Evolutionary conservation across 2,888 invertebrate genomes (phyloP), one percentile per base, ranked within the genome.

Genomic region (Cantharis nigra): DNA sequence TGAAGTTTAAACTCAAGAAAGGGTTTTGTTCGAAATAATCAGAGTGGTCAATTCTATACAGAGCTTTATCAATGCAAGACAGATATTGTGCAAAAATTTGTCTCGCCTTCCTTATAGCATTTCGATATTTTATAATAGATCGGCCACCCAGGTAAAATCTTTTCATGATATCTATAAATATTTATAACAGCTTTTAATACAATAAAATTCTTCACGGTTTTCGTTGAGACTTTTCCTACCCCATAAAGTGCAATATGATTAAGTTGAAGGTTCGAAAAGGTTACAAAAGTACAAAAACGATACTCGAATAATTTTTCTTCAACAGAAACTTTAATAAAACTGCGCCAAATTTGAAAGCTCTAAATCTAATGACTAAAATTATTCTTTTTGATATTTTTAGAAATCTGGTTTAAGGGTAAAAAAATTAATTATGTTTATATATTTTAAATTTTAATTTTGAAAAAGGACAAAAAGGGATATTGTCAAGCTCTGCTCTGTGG

Each of bases 131-230:
- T 65, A 75, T 72, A 69, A 73, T 67, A 69, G 72, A 23, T 30
- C n/a, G 78, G 67, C 79, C 78, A 78, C 79, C 79, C 78, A 78
- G 79, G 78, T 74, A 77, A 77, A 49, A 16, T 71, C 73, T 64
- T 73, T 78, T 76, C 70, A 73, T 28, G 63, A 72, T 16, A 20
- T 70, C 67, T 70, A 77, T 79, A 79, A 79, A 79, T 79, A 79
- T 79, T 79, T 79, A 79, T 79, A 78, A 79, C 73, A 26, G 49
- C 72, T 74, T 78, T 73, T 65, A 75, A 72, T 70, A 63, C n/a
- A 72, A 28, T 64, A 69, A 70, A 76, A 76, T 79, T 76, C 72
- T 76, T 64, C 69, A 72, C 72, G 75, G 70, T 70, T 75, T 70
- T 75, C 20, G 49, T n/a, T 49, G 7, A n/a, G 18, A 18, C 23